Base-by-base conservation (phyloP, 1,140 invertebrate species). In the Elymnias hypermnestra region DNA sequence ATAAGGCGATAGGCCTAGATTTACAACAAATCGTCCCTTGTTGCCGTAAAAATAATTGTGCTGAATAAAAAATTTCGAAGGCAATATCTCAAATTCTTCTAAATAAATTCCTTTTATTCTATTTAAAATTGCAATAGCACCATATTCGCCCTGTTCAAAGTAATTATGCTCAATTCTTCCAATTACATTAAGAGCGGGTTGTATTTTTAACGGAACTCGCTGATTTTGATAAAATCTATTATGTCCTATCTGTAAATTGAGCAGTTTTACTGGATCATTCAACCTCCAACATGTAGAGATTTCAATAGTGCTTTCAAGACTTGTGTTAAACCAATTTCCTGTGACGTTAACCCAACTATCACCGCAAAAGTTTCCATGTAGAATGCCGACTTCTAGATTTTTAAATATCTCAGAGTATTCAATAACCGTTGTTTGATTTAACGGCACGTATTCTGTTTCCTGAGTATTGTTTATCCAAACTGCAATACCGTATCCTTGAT, bases 1-100 rank as follows among this genome's bases (percentile, higher is more conserved):
- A 63, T 96, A 95, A 2, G 97, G 93, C 8, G 94, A 95, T 0
- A 98, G 77, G 0, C 95, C 94, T 3, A 99, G 77, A 64, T 93
- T 96, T 0, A 92, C 93, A 0, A 97, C 95, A 84, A 95, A 98
- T 0, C 91, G 86, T 0, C 98, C 98, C 21, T 87, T 88, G 76
- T 99, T 99, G 5, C 92, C 88, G 41, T 91, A 89, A 73, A 99
- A 98, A 65, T 93, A 91, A 72, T 99, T 99, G 63, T 97, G 91
- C 63, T 93, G 91, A 36, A 99, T 92, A 7, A 91, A 53, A 29
- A 99, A 87, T 48, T 90, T 88, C 0, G 91, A 90, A 0, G 91
- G 92, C 12, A 89, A 89, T 28, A 85, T 91, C 89, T 92, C 90
- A 65, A 91, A 87, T 66, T 90, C 87, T 56, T 90, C 87, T 28